phyloP scores from a whole-genome alignment of 2,113 vertebrate genomes.

The Nannobrachium achirus region DNA sequence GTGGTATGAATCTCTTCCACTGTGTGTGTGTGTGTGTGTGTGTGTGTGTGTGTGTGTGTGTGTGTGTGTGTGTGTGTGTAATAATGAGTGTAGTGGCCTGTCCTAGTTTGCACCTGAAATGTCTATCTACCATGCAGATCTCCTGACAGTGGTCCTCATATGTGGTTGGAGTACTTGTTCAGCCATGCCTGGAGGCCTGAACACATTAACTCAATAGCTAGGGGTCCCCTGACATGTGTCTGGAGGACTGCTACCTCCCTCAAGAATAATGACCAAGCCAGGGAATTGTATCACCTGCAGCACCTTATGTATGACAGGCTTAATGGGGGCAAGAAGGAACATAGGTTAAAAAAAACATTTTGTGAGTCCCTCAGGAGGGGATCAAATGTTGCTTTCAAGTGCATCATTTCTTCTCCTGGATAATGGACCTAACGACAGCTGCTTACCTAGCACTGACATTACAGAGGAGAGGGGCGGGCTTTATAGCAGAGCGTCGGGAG shows the following conservation, averaged over 20 bases:
- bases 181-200: conserved; percentile 36
- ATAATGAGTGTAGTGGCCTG: neutral
- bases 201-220: conserved; percentile 52
- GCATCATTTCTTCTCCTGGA: neutral
- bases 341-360: neutral
- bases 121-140: conserved; percentile 12
- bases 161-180: conserved; percentile 33
- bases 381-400: neutral
- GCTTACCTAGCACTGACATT: conserved; percentile 24
- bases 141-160: conserved; percentile 5
- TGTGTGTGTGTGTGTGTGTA: conserved; percentile 3
- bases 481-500: conserved; percentile 61
- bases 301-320: neutral
- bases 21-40: neutral
- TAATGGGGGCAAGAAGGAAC: neutral
- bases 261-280: neutral
- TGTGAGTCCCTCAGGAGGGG: neutral
- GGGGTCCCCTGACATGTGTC: conserved; percentile 49
- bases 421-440: conserved; percentile 31
- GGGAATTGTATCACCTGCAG: neutral
- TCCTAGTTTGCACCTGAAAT: conserved; percentile 9
- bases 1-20: neutral
- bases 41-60: neutral
- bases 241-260: conserved; percentile 21
- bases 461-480: conserved; percentile 39